Percentiles rank a stretch among this genome's conserved stretches.
Evolutionary conservation across 2,113 vertebrate species (phyloP).

Genomic region (Microtus ochrogaster): DNA sequence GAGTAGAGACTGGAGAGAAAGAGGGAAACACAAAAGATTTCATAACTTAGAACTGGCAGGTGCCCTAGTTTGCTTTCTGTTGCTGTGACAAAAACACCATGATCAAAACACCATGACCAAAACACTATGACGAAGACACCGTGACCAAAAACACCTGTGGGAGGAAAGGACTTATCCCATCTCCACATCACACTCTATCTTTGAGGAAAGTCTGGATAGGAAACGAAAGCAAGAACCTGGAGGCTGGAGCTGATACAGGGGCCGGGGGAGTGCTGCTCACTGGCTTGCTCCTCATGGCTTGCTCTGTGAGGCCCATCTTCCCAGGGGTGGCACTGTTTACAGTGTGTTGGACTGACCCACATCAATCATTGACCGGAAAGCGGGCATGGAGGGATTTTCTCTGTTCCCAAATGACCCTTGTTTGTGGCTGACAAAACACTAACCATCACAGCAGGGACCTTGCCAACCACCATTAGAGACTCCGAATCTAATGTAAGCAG

Average conservation of each 20-base stretch:
- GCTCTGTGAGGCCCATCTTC: background rate
- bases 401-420: background rate
- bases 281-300: background rate
- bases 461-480: too few relatives aligned
- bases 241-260: background rate
- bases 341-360: background rate
- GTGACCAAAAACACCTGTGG: background rate
- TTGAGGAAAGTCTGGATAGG: background rate
- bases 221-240: background rate
- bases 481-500: background rate
- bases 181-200: background rate
- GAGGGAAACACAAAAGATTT: background rate
- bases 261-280: background rate
- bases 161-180: too few relatives aligned
- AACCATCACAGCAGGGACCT: fast-evolving
- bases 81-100: background rate
- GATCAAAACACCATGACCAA: too few relatives aligned
- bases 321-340: background rate
- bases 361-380: too few relatives aligned
- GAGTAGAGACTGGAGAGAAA: background rate
- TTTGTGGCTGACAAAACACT: background rate
- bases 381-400: too few relatives aligned
- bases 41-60: background rate
- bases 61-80: background rate
- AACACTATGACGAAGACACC: background rate